phyloP scores from a whole-genome alignment of 2,888 invertebrate genomes.

The Mechanitis messenoides region DNA sequence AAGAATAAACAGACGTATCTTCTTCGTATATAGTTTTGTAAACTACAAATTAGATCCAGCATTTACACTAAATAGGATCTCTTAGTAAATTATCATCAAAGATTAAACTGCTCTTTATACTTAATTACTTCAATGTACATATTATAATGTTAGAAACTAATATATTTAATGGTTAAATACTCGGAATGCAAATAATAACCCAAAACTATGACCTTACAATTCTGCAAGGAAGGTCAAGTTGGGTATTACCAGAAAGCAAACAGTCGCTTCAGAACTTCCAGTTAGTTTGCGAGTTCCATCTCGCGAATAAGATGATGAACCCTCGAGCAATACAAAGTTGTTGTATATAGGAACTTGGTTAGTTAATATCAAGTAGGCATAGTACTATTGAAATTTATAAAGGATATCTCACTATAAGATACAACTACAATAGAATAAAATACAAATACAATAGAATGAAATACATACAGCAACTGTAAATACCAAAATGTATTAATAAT shows the following conservation, averaged over 20 bases:
- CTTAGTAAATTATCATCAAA: no score
- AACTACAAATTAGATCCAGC: no score
- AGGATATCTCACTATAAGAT: not conserved
- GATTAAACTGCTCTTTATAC: no score
- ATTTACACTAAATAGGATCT: no score
- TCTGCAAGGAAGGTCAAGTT: slow-evolving; percentile 30
- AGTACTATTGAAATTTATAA: slow-evolving; percentile 23
- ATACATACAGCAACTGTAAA: no score
- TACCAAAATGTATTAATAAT: no score
- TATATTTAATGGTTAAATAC: not conserved
- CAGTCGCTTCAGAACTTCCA: slow-evolving; percentile 57
- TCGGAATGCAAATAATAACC: slow-evolving; percentile 3
- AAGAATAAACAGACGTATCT: no score
- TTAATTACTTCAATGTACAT: no score
- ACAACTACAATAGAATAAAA: not conserved
- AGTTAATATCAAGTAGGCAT: slow-evolving; percentile 57
- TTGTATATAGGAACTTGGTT: slow-evolving; percentile 59
- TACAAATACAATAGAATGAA: not conserved
- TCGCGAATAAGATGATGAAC: slow-evolving; percentile 59
- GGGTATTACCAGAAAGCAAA: slow-evolving; percentile 41
- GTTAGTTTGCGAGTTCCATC: slow-evolving; percentile 55
- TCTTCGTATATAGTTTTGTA: no score
- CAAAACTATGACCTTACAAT: slow-evolving; percentile 13
- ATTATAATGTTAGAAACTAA: not conserved
- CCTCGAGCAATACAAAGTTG: slow-evolving; percentile 58